Conservation (phyloP, 2,888 invertebrate genomes). For the Cantharis rufa region DNA sequence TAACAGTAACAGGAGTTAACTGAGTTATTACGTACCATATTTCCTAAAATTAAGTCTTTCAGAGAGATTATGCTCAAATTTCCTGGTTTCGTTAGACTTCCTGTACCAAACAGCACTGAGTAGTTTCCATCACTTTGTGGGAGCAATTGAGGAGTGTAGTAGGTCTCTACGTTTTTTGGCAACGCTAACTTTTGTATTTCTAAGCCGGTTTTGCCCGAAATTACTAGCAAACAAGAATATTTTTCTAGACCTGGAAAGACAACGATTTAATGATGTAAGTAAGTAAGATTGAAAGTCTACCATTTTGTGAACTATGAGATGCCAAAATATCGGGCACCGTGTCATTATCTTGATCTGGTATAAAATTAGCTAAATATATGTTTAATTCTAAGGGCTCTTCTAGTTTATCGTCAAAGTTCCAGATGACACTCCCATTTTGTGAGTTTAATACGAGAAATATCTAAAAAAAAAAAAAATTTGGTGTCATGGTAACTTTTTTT, state of each 20-base stretch:
- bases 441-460: slow-evolving; percentile 69
- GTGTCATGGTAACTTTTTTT: neutral
- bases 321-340: slow-evolving; percentile 70
- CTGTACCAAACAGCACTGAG: slow-evolving; percentile 72
- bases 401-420: slow-evolving; percentile 63
- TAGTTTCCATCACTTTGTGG: slow-evolving; percentile 65
- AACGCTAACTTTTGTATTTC: slow-evolving; percentile 65
- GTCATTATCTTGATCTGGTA: slow-evolving; percentile 73
- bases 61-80: slow-evolving; percentile 70
- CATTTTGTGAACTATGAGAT: slow-evolving; percentile 65
- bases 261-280: neutral
- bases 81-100: slow-evolving; percentile 72
- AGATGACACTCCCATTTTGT: slow-evolving; percentile 67
- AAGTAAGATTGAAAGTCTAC: slow-evolving; percentile 28
- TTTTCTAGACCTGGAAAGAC: slow-evolving; percentile 50
- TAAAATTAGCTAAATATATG: slow-evolving; percentile 72
- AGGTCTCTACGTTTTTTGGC: slow-evolving; percentile 67
- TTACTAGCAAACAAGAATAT: slow-evolving; percentile 67
- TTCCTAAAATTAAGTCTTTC: slow-evolving; percentile 59
- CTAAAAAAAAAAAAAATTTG: slow-evolving; percentile 46
- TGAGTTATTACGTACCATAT: slow-evolving; percentile 49
- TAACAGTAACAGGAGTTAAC: too few relatives aligned
- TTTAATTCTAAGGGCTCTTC: slow-evolving; percentile 58
- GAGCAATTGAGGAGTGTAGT: slow-evolving; percentile 72
- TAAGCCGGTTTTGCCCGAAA: slow-evolving; percentile 72